phyloP scores from a whole-genome alignment of 2,888 invertebrate genomes.

The Myathropa florea region DNA sequence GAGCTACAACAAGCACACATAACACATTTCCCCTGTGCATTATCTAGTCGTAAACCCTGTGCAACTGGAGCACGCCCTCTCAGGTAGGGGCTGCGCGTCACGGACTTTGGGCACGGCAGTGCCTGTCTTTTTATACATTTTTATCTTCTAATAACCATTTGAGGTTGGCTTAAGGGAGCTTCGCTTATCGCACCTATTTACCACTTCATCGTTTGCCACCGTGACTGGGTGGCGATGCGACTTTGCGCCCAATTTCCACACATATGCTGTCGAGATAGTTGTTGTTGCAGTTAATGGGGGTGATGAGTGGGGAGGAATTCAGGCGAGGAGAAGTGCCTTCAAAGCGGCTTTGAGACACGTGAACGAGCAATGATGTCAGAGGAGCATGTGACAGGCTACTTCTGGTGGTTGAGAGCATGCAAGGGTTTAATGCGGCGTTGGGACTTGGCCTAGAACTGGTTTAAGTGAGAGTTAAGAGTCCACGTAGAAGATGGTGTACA shows the following conservation, averaged over 20 bases:
- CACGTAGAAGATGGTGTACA: no score
- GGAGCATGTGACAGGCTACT: neutral
- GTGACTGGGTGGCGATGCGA: neutral
- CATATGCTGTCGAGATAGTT: neutral
- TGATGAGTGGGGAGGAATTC: no score
- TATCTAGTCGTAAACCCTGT: neutral
- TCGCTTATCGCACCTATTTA: conserved; percentile 64
- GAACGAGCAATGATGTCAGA: neutral
- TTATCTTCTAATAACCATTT: conserved; percentile 66
- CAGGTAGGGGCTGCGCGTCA: neutral
- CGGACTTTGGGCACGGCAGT: conserved; percentile 32
- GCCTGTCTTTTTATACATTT: conserved; percentile 12
- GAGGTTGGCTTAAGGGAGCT: conserved; percentile 60
- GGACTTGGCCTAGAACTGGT: no score
- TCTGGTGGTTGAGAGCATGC: no score
- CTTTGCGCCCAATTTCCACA: neutral
- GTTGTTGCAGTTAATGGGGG: neutral
- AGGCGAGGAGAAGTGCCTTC: neutral
- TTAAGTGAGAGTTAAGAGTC: no score
- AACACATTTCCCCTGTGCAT: neutral
- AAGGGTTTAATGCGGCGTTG: no score
- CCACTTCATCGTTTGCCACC: conserved; percentile 15
- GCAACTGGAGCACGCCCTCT: neutral
- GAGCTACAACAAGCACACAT: neutral
- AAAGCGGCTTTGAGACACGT: neutral